Base-by-base conservation (phyloP, 2,888 invertebrate genomes). In the Leptopilina syphax region DNA sequence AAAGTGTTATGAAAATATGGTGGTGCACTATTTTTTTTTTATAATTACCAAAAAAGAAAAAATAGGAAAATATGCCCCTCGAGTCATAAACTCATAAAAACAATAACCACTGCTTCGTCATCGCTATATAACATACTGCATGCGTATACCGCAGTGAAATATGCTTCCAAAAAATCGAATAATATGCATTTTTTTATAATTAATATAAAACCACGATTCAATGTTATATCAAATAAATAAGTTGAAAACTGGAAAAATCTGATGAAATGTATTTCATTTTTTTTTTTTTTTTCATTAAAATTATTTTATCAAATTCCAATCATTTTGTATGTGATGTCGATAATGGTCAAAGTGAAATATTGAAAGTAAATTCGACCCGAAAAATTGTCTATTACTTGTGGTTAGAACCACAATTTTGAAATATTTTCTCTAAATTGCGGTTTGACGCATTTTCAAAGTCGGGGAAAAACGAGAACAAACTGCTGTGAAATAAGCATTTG, bases 11-110 rank as follows among this genome's bases (percentile, higher is more conserved):
- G 54, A 27, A 73, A 57, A 54, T 57, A 54, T 57, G 54, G 27
- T 73, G 54, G 57, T 57, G 73, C 54, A 54, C 34, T 73, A 57
- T 73, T 70, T 73, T 70, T 70, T 57, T n/a, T 73, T 47, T 7
- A 9, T 9, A 47, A 47, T 47, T 47, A 9, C 47, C 47, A 3
- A 34, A 47, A 47, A 47, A 73, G 27, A 12, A 24, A 73, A 73
- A 57, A n/a, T 7, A 27, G 3, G 3, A 3, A 27, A 27, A 34
- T 3, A 34, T 34, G 34, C 13, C 3, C 13, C 27, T 13, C 27
- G n/a, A 73, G 13, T 57, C 13, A 27, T 73, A 34, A 34, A 34
- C 34, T 34, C 34, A 5, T 34, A 1, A 24, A 73, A 27, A 27
- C 8, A 73, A 73, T 73, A 73, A 27, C 54, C 13, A 34, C 34